Evolutionary conservation across 2,888 invertebrate genomes (phyloP), one percentile per base, ranked within the genome.

Genomic region (Caenorhabditis sp.): DNA sequence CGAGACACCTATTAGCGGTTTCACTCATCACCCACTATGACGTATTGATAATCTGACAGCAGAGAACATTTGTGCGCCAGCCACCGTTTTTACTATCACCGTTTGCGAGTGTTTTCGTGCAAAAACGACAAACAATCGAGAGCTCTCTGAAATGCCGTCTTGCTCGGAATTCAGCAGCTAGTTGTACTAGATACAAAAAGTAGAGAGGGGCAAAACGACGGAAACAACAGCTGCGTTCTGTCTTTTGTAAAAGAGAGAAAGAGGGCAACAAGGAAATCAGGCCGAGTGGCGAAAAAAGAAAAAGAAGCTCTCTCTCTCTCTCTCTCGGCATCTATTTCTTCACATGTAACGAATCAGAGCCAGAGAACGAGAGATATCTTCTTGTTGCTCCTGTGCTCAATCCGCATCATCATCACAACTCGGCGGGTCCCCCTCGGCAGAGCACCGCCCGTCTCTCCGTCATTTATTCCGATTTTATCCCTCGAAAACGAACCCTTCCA

Each of bases 141-240:
- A n/a, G n/a, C n/a, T n/a, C n/a, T n/a, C n/a, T n/a, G n/a, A n/a
- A n/a, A n/a, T n/a, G n/a, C n/a, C n/a, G n/a, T n/a, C n/a, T n/a
- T n/a, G n/a, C n/a, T n/a, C n/a, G n/a, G n/a, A n/a, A n/a, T n/a
- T n/a, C n/a, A n/a, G n/a, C n/a, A n/a, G n/a, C n/a, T n/a, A n/a
- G n/a, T n/a, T n/a, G n/a, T n/a, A n/a, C n/a, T n/a, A n/a, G n/a
- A n/a, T n/a, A n/a, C n/a, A n/a, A n/a, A n/a, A n/a, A n/a, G n/a
- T n/a, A n/a, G n/a, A n/a, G n/a, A n/a, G n/a, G n/a, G n/a, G n/a
- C n/a, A 27, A 27, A 30, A 27, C 35, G 32, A 32, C 41, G 39
- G 61, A 61, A 71, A 71, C 71, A 71, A 71, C 71, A 71, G 71
- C 71, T 71, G 71, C 52, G 41, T 43, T 52, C 52, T n/a, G n/a